A percentile compares a stretch with the other conserved stretches of the same genome.
These are phyloP conservation scores for Hylia prasina DNA, from an alignment of 2,113 vertebrate species.

Conservation along the genomic window DNA sequence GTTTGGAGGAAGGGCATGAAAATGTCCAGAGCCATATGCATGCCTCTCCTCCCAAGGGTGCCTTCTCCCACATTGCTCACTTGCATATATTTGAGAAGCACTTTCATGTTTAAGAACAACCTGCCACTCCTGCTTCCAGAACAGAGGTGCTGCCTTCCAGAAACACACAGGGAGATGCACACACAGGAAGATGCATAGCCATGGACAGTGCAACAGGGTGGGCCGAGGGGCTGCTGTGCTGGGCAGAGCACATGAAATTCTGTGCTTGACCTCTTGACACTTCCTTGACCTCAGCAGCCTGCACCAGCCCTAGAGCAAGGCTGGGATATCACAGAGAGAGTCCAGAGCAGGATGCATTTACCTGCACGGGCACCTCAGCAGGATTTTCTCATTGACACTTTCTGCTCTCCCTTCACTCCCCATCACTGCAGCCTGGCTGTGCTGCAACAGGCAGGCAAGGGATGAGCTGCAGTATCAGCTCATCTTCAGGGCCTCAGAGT, in stretches of 20 bases:
- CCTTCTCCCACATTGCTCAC: background rate
- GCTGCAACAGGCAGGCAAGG: background rate
- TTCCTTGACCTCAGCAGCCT: background rate
- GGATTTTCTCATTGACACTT: background rate
- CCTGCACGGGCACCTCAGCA: background rate
- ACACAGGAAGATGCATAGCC: accelerated
- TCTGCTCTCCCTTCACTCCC: background rate
- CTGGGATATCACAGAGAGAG: background rate
- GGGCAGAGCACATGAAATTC: background rate
- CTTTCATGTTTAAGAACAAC: background rate
- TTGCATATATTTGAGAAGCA: background rate
- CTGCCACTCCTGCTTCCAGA: accelerated
- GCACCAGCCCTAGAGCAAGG: background rate
- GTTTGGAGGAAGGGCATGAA: background rate
- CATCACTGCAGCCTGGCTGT: background rate
- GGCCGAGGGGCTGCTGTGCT: background rate
- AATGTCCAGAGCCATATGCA: background rate
- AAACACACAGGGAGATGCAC: accelerated
- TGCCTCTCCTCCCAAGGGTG: background rate
- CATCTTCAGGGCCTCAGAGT: background rate
- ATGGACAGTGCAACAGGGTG: accelerated
- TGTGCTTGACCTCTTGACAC: too few species aligned
- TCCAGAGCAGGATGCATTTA: background rate
- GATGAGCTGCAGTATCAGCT: background rate
- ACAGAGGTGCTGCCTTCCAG: background rate